These are phyloP conservation scores for Nylanderia fulva DNA, from an alignment of 1,140 invertebrate genomes.

Conservation along the genomic window DNA sequence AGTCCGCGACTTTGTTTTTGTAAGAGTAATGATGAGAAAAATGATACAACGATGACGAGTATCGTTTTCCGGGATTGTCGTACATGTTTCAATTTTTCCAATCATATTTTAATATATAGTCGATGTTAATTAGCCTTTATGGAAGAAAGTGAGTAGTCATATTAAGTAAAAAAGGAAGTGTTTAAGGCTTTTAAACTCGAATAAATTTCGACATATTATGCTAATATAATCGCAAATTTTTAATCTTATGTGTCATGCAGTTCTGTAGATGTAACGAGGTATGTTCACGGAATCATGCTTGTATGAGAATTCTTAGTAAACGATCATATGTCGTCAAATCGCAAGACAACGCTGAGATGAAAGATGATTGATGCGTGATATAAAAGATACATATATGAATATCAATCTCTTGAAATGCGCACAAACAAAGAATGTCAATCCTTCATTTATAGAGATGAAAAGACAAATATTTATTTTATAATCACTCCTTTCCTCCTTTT, in stretches of 20 bases:
- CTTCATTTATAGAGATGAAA: background rate
- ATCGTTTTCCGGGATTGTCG: background rate
- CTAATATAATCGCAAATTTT: constrained; percentile 19
- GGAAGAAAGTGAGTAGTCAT: background rate
- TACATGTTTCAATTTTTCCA: background rate
- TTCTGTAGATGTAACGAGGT: background rate
- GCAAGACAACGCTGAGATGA: constrained; percentile 6
- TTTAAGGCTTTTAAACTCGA: constrained; percentile 5
- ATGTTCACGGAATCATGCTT: constrained; percentile 5
- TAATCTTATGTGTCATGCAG: background rate
- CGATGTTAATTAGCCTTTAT: background rate
- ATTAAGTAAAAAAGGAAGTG: background rate
- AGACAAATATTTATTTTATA: constrained; percentile 5
- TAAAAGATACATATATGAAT: constrained; percentile 8
- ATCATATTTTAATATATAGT: background rate
- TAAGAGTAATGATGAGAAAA: background rate
- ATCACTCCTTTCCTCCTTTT: background rate
- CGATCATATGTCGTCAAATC: constrained; percentile 18
- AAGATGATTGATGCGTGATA: constrained; percentile 20
- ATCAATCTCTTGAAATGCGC: background rate
- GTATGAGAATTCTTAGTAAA: constrained; percentile 21
- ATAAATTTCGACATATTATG: constrained; percentile 21
- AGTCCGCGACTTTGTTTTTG: constrained; percentile 1
- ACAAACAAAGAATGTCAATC: background rate
- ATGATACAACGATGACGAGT: background rate